phyloP scores from a whole-genome alignment of 2,113 vertebrate genomes.

The Vulpes lagopus region DNA sequence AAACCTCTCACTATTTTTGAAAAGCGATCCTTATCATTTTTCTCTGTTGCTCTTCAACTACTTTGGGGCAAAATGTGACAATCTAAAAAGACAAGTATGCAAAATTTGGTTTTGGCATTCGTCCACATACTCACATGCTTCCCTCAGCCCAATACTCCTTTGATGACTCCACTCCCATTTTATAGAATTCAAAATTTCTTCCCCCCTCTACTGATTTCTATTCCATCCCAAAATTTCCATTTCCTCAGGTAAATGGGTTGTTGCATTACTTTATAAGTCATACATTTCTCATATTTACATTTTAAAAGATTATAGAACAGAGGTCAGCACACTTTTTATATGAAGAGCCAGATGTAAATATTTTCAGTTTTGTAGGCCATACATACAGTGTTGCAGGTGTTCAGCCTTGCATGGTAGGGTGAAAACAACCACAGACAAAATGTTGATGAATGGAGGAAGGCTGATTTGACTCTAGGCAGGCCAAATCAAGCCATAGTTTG shows the following conservation, averaged over 20 bases:
- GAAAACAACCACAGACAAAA: neutral
- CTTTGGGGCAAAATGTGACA: neutral
- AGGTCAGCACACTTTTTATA: neutral
- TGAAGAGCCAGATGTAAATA: neutral
- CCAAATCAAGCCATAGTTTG: neutral
- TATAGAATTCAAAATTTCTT: slow-evolving; percentile 25
- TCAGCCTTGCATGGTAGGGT: neutral
- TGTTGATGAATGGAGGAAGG: neutral
- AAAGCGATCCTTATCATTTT: neutral
- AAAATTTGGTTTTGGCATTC: neutral
- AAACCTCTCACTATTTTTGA: neutral
- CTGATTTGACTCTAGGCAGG: neutral
- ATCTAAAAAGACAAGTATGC: neutral
- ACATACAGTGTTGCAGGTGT: neutral
- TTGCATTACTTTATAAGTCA: neutral
- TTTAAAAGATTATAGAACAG: slow-evolving; percentile 42
- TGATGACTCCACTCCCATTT: neutral
- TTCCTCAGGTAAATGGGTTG: neutral
- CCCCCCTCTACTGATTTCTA: neutral
- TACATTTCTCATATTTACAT: neutral
- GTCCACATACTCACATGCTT: neutral
- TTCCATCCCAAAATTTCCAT: neutral
- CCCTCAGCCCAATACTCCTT: neutral
- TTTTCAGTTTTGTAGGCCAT: neutral
- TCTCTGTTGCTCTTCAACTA: neutral